phyloP scores from a whole-genome alignment of 2,797 vertebrate genomes.

The Thaleichthys pacificus region DNA sequence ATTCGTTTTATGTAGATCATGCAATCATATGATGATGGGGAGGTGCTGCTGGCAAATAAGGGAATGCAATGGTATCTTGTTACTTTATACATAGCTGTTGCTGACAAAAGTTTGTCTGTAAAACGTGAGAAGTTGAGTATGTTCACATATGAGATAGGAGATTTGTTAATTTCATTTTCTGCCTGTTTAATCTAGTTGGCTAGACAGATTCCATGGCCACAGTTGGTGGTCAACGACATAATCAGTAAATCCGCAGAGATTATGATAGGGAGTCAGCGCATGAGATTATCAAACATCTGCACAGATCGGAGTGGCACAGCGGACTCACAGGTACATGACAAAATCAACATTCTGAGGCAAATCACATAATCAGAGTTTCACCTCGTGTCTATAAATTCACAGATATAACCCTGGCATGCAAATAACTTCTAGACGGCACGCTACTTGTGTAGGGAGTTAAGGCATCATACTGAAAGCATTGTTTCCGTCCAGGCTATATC shows the following conservation, averaged over 20 bases:
- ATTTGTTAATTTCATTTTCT: conserved; percentile 8
- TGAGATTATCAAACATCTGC: conserved; percentile 76
- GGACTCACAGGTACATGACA: conserved; percentile 55
- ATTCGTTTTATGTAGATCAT: conserved; percentile 25
- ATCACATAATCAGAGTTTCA: conserved; percentile 33
- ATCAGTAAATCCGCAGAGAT: conserved; percentile 68
- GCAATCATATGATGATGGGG: neutral
- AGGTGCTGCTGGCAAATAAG: neutral
- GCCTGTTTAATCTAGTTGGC: conserved; percentile 28
- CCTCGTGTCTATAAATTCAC: conserved; percentile 14
- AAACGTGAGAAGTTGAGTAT: neutral
- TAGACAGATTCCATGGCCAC: conserved; percentile 23
- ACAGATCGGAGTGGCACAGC: conserved; percentile 45
- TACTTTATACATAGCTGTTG: neutral
- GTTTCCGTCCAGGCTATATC: too few species aligned
- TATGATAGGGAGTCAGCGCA: conserved; percentile 57
- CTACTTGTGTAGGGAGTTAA: neutral
- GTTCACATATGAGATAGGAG: neutral
- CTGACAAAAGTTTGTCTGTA: neutral
- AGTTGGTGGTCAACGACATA: conserved; percentile 52
- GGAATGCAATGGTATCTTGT: neutral
- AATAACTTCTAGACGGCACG: neutral
- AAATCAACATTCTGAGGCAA: conserved; percentile 40
- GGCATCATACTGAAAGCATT: too few species aligned
- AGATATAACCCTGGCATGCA: neutral